These are phyloP conservation scores for Oncorhynchus keta DNA, from an alignment of 2,113 vertebrate genomes.

Conservation along the genomic window DNA sequence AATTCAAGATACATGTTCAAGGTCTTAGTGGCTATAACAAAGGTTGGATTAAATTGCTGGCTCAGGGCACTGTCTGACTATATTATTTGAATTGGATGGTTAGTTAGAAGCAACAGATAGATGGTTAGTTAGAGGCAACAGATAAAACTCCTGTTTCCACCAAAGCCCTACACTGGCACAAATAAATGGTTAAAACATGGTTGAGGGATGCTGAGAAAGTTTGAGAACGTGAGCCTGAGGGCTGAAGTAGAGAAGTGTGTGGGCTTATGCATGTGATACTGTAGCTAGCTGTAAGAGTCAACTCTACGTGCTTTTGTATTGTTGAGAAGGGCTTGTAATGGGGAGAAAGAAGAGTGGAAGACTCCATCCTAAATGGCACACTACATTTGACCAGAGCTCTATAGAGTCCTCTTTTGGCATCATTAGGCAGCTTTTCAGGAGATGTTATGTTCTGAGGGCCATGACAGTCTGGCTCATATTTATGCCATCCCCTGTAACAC, in stretches of 20 bases:
- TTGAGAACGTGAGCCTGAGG: slow-evolving; percentile 12
- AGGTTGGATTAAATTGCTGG: no score
- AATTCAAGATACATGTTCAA: no score
- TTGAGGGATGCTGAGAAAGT: no score
- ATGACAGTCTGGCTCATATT: neutral
- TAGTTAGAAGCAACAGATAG: no score
- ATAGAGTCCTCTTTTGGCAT: neutral
- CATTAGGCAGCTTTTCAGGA: neutral
- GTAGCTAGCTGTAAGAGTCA: neutral
- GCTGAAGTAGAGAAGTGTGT: slow-evolving; percentile 23
- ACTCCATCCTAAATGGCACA: no score
- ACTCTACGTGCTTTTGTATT: slow-evolving; percentile 9
- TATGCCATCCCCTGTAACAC: neutral
- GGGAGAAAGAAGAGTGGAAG: neutral
- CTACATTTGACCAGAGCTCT: neutral
- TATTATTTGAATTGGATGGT: neutral
- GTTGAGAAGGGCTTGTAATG: neutral
- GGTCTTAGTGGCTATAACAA: no score
- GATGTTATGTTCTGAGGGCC: slow-evolving; percentile 3
- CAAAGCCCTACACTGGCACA: neutral
- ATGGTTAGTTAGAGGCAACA: neutral
- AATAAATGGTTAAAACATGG: neutral
- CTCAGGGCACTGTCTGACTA: neutral
- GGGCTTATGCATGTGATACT: slow-evolving; percentile 17
- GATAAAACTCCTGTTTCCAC: neutral